Conservation (phyloP, 2,797 vertebrate genomes). For the Miichthys miiuy region DNA sequence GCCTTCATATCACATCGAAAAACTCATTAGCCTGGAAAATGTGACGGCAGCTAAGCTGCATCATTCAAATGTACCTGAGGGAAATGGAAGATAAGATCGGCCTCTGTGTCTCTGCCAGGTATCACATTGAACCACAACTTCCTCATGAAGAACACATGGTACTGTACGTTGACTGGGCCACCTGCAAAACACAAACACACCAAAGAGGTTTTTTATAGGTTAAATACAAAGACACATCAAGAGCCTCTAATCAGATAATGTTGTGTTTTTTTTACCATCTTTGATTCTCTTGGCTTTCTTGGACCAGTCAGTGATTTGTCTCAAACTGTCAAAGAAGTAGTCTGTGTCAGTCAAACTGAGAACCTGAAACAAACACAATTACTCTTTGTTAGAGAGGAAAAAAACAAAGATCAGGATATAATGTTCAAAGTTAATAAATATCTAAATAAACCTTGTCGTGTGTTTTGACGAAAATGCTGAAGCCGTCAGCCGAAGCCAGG, state of each 20-base stretch:
- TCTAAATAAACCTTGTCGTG: constrained; percentile 89
- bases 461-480: constrained; percentile 95
- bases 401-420: background rate
- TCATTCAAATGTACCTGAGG: constrained; percentile 89
- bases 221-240: background rate
- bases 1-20: constrained; percentile 5
- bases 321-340: constrained; percentile 96
- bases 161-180: constrained; percentile 78
- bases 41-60: background rate
- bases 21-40: constrained; percentile 28
- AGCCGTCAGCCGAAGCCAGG: constrained; percentile 91
- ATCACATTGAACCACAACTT: constrained; percentile 94
- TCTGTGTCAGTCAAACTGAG: constrained; percentile 93
- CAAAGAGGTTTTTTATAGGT: background rate
- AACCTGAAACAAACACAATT: constrained; percentile 82
- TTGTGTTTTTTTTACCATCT: constrained; percentile 84
- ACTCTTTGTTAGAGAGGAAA: background rate
- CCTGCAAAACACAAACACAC: constrained; percentile 71
- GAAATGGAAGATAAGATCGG: constrained; percentile 95
- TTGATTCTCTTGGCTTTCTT: constrained; percentile 88
- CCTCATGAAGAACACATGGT: constrained; percentile 95
- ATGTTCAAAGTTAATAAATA: background rate
- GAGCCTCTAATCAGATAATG: background rate
- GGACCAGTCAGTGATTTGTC: constrained; percentile 92
- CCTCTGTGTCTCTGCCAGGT: constrained; percentile 92